Base-by-base conservation (phyloP, 2,888 invertebrate species). In the Ethmia dodecea region DNA sequence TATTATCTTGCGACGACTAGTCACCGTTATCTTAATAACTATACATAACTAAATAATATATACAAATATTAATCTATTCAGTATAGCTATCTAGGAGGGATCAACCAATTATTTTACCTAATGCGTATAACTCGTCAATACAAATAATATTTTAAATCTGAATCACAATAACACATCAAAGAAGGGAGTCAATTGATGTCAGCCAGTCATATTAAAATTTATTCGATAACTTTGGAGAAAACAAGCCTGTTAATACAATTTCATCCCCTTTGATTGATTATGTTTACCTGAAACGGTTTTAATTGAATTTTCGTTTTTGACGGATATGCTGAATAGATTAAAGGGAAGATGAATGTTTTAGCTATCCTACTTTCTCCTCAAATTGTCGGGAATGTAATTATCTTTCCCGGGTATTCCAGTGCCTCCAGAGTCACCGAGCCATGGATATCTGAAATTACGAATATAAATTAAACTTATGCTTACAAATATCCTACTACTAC, bases 401-500 rank as follows among this genome's bases (percentile, higher is more conserved):
- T 95, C 95, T 50, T 89, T 92, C 28, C 92, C 92, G 16, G 91
- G 88, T 46, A 93, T 90, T 8, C 95, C 95, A 13, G 93, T 92
- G 35, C 95, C 95, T 51, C 91, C 93, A 1, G 95, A 91, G 74
- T 96, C 95, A 14, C 95, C 95, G 44, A 96, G 72, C 96, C 96
- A 96, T 2, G 96, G 96, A 77, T 94, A 92, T 54, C 89, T 90
- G 61, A n/a, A 61, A 64, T 15, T 0, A 22, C 8, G n/a, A 22
- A n/a, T 22, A 8, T n/a, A 22, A 8, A 9, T 22, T 9, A 22
- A 22, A 22, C 4, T 3, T 8, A 20, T 20, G n/a, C 2, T 20
- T 20, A 22, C 22, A 22, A n/a, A n/a, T n/a, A n/a, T n/a, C n/a
- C n/a, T n/a, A n/a, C n/a, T n/a, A n/a, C n/a, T n/a, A n/a, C n/a